Conservation (phyloP, 1,140 invertebrate genomes). For the Drosophila pseudoananassae region DNA sequence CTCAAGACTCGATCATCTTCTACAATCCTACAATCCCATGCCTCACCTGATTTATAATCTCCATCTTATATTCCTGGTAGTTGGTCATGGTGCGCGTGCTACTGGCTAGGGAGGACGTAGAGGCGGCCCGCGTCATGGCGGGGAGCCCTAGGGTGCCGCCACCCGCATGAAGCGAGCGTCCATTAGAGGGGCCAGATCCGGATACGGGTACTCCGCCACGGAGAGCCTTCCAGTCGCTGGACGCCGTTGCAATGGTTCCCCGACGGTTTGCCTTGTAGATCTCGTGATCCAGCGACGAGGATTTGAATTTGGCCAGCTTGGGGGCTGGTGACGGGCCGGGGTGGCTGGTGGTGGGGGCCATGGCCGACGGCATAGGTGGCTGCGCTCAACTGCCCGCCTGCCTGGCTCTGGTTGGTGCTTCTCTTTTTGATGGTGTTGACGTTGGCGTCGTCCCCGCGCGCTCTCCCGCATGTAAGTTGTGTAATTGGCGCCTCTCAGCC, state of each 20-base stretch:
- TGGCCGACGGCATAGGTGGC: slow-evolving; percentile 45
- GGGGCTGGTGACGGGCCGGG: slow-evolving; percentile 11
- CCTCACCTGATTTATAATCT: slow-evolving; percentile 79
- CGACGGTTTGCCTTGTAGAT: slow-evolving; percentile 74
- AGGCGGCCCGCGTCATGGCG: slow-evolving; percentile 70
- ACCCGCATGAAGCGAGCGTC: slow-evolving; percentile 48
- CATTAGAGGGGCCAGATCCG: slow-evolving; percentile 30
- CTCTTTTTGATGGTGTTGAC: slow-evolving; percentile 11
- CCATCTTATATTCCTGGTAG: slow-evolving; percentile 82
- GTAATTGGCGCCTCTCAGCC: slow-evolving; percentile 60
- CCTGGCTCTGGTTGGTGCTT: slow-evolving; percentile 26
- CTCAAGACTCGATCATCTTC: too few relatives aligned
- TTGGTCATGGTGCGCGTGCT: slow-evolving; percentile 77
- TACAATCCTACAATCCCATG: too few relatives aligned
- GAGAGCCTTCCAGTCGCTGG: slow-evolving; percentile 68
- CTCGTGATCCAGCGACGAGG: slow-evolving; percentile 75
- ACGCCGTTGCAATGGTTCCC: slow-evolving; percentile 62
- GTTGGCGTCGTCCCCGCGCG: slow-evolving; percentile 31
- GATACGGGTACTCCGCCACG: slow-evolving; percentile 12
- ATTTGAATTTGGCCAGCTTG: slow-evolving; percentile 71
- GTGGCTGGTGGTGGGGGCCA: slow-evolving; percentile 53
- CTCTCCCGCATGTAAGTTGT: slow-evolving; percentile 61
- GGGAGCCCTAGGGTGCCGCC: slow-evolving; percentile 20
- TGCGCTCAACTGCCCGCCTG: slow-evolving; percentile 44
- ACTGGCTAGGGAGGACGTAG: slow-evolving; percentile 76